These are phyloP conservation scores for Alviniconcha strummeri DNA, from an alignment of 2,888 invertebrate genomes.

Conservation along the genomic window DNA sequence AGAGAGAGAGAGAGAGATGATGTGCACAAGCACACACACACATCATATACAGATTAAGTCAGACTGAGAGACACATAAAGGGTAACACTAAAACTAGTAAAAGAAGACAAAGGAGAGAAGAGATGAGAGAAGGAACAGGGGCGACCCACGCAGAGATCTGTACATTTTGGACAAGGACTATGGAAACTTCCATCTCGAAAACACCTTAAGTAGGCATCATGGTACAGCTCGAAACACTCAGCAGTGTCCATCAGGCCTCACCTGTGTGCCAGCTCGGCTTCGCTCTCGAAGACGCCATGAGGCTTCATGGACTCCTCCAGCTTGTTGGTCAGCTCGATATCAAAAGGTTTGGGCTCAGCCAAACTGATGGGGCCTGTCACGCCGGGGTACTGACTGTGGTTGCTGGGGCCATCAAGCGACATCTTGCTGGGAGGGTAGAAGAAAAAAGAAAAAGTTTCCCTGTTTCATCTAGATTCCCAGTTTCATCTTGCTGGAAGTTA, in stretches of 20 bases:
- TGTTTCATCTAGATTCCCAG: too few relatives aligned
- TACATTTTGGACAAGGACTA: too few relatives aligned
- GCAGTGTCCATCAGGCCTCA: slow-evolving; percentile 51
- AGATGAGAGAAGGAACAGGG: too few relatives aligned
- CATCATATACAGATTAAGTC: neutral
- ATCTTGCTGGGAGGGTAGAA: slow-evolving; percentile 19
- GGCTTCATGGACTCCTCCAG: slow-evolving; percentile 86
- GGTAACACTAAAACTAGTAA: neutral
- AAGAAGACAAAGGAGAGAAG: neutral
- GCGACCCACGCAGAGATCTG: too few relatives aligned
- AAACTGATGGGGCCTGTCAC: slow-evolving; percentile 96
- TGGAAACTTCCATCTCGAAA: too few relatives aligned
- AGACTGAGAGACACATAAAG: neutral
- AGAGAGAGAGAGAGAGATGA: neutral
- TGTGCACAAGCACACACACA: neutral
- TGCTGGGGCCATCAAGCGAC: slow-evolving; percentile 38
- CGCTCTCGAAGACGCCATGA: slow-evolving; percentile 92
- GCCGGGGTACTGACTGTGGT: slow-evolving; percentile 76
- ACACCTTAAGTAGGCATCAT: too few relatives aligned
- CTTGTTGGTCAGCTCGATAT: slow-evolving; percentile 84
- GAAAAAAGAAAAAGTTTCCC: too few relatives aligned
- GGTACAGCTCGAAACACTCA: too few relatives aligned
- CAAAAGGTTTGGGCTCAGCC: slow-evolving; percentile 87
- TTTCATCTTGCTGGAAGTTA: too few relatives aligned
- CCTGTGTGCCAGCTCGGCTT: slow-evolving; percentile 89